Percentiles rank a stretch among this genome's conserved stretches.
Evolutionary conservation across 1,140 invertebrate genomes (phyloP).

Genomic region (Lucilia sericata): DNA sequence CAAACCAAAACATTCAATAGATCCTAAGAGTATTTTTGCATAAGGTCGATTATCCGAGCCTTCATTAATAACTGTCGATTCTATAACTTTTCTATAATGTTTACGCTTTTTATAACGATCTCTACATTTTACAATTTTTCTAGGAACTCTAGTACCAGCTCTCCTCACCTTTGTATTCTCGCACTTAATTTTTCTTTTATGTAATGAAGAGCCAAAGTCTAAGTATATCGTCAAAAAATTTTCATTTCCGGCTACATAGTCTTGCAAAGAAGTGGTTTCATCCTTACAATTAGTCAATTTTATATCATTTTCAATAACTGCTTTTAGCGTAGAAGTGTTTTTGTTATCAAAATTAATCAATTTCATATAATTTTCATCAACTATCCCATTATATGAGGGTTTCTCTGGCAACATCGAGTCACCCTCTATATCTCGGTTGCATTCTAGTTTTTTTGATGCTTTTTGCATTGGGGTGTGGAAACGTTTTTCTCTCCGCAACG

Average conservation of each 20-base stretch:
- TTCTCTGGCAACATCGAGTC: background rate
- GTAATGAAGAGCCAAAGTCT: background rate
- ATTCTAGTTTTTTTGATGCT: background rate
- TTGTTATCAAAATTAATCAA: background rate
- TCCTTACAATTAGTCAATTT: background rate
- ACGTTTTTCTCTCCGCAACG: background rate
- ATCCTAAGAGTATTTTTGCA: background rate
- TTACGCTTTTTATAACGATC: background rate
- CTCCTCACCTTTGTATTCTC: background rate
- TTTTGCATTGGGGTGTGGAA: background rate
- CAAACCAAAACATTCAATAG: background rate
- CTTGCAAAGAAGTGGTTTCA: too few relatives aligned
- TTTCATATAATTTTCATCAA: background rate
- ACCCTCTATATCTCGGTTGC: background rate
- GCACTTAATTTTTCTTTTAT: background rate
- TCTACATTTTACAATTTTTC: background rate
- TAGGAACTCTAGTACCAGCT: background rate
- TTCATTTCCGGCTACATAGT: too few relatives aligned
- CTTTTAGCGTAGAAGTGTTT: background rate
- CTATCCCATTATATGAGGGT: background rate
- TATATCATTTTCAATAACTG: too few relatives aligned
- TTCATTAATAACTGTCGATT: background rate
- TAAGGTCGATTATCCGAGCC: background rate
- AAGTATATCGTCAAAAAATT: too few relatives aligned
- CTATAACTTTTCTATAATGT: background rate